Conservation (phyloP, 2,113 vertebrate genomes). For the Dendropsophus ebraccatus region DNA sequence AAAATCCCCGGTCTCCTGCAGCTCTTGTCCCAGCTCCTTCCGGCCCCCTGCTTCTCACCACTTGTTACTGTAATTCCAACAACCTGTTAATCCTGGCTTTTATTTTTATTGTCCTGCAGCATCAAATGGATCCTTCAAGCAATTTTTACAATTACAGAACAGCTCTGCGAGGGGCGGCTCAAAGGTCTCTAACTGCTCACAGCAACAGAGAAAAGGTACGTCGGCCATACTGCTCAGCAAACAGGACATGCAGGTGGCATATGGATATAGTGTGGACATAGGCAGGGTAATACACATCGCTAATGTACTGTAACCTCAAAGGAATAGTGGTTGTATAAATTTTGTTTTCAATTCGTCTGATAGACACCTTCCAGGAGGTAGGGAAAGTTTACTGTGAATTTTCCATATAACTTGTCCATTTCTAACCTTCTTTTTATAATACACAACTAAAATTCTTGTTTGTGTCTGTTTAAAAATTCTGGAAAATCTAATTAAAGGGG, state of each 20-base stretch:
- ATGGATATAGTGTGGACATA: not conserved
- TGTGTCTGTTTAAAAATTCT: too few relatives aligned
- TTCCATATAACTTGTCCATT: too few relatives aligned
- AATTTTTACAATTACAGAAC: constrained; percentile 97
- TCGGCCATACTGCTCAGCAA: not conserved
- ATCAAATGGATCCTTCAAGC: constrained; percentile 97
- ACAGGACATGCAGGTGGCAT: constrained; percentile 12
- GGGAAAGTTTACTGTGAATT: too few relatives aligned
- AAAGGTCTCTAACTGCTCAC: constrained; percentile 89
- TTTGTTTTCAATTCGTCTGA: not conserved
- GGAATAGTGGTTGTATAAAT: not conserved
- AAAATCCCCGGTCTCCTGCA: too few relatives aligned
- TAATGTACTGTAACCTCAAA: too few relatives aligned
- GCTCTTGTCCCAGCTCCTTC: too few relatives aligned
- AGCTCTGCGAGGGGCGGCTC: constrained; percentile 87
- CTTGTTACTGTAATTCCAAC: too few relatives aligned
- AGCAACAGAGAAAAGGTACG: constrained; percentile 92
- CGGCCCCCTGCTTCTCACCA: too few relatives aligned
- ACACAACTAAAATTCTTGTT: too few relatives aligned
- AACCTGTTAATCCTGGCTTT: constrained; percentile 15
- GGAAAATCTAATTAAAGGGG: too few relatives aligned
- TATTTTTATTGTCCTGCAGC: constrained; percentile 70
- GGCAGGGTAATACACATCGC: not conserved
- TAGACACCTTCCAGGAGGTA: too few relatives aligned
- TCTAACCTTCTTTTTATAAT: too few relatives aligned